Conservation (phyloP, 2,797 vertebrate genomes). For the Dallia pectoralis region DNA sequence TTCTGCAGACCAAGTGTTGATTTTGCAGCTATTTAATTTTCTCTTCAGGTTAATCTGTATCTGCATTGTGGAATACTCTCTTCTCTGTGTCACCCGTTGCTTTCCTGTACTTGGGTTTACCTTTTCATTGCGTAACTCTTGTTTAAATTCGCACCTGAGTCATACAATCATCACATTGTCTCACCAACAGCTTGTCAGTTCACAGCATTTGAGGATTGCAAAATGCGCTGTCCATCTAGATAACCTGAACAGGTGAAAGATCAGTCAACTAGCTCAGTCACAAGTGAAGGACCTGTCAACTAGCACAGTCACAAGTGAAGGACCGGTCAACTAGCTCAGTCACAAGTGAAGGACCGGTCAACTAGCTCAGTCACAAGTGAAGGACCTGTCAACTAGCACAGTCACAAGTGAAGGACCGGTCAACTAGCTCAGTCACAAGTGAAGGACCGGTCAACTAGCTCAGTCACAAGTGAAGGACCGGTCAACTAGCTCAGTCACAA, state of each 20-base stretch:
- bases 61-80: neutral
- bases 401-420: too few species aligned
- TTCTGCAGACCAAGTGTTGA: neutral
- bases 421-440: too few species aligned
- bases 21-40: too few species aligned
- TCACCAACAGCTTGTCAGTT: neutral
- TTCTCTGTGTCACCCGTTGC: slow-evolving; percentile 5
- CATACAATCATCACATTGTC: slow-evolving; percentile 11
- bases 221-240: neutral
- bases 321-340: too few species aligned
- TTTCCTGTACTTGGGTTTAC: slow-evolving; percentile 3
- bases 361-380: neutral
- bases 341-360: too few species aligned
- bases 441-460: too few species aligned
- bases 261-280: too few species aligned
- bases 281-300: too few species aligned
- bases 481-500: too few species aligned
- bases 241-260: neutral
- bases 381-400: neutral
- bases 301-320: too few species aligned
- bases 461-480: neutral
- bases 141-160: slow-evolving; percentile 12
- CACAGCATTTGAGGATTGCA: neutral
- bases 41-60: neutral
- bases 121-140: neutral